These are phyloP conservation scores for Tamandua tetradactyla DNA, from an alignment of 2,797 vertebrate species.

Conservation along the genomic window DNA sequence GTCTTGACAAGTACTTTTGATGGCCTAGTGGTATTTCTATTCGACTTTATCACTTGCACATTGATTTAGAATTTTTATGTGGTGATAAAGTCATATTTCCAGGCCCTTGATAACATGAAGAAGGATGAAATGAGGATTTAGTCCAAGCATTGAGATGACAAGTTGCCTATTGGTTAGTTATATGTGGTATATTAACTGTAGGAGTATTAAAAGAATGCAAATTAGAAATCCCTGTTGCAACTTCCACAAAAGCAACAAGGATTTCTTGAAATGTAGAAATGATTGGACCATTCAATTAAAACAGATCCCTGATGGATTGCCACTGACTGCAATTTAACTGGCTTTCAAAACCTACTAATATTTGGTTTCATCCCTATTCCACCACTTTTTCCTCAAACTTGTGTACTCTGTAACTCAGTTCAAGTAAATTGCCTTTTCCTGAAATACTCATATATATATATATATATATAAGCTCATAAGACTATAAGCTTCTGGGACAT, in stretches of 20 bases:
- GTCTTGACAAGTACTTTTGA: not conserved
- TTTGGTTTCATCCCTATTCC: not conserved
- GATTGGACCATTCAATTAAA: not conserved
- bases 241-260: not conserved
- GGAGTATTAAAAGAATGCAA: not conserved
- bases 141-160: not conserved
- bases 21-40: not conserved
- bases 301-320: not conserved
- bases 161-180: not conserved
- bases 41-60: not conserved
- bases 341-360: not conserved
- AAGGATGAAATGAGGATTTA: not conserved
- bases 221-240: not conserved
- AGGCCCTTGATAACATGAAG: not conserved
- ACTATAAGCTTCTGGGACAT: not conserved
- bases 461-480: not conserved
- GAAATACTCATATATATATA: not conserved
- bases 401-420: not conserved
- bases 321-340: not conserved
- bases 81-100: not conserved
- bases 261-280: constrained; percentile 11
- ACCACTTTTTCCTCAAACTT: not conserved
- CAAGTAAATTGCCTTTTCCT: not conserved
- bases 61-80: not conserved
- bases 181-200: not conserved